Evolutionary conservation across 2,113 vertebrate species (phyloP).

Genomic region (Malurus alboscapulatus): DNA sequence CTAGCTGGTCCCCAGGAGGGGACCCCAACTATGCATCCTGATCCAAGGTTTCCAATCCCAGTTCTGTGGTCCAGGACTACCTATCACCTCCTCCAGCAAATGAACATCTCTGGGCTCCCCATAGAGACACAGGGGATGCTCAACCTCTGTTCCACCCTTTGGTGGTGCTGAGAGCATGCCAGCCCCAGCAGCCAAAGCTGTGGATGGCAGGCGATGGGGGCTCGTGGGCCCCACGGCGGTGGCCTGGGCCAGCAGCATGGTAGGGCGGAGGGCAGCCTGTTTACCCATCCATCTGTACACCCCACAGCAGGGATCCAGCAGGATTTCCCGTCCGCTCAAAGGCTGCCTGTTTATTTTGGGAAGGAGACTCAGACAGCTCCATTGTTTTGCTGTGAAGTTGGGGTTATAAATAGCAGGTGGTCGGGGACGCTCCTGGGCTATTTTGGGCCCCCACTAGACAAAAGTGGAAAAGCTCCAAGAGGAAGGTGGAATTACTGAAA

Average conservation of each 20-base stretch:
- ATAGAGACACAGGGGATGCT: fast-evolving
- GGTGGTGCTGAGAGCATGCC: not conserved
- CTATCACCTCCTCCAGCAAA: not conserved
- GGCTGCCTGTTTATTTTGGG: slow-evolving; percentile 70
- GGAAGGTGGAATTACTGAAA: slow-evolving; percentile 68
- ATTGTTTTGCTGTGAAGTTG: slow-evolving; percentile 61
- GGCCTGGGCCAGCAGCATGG: not conserved
- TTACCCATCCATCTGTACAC: slow-evolving; percentile 56
- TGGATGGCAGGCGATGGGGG: not conserved
- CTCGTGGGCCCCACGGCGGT: fast-evolving
- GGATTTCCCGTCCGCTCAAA: slow-evolving; percentile 70
- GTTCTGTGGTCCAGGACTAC: not conserved
- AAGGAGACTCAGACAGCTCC: slow-evolving; percentile 54
- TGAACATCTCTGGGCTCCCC: not conserved
- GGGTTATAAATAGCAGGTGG: slow-evolving; percentile 72
- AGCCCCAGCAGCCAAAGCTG: not conserved
- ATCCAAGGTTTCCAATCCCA: not conserved
- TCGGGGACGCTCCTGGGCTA: slow-evolving; percentile 47
- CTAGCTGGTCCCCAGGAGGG: not conserved
- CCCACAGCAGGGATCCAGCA: slow-evolving; percentile 61
- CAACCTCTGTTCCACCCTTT: not conserved
- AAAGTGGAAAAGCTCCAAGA: slow-evolving; percentile 71
- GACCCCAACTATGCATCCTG: not conserved
- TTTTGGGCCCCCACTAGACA: slow-evolving; percentile 59
- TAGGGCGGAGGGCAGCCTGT: slow-evolving; percentile 41